Base-by-base conservation (phyloP, 2,888 invertebrate genomes). In the Cinara cedri region DNA sequence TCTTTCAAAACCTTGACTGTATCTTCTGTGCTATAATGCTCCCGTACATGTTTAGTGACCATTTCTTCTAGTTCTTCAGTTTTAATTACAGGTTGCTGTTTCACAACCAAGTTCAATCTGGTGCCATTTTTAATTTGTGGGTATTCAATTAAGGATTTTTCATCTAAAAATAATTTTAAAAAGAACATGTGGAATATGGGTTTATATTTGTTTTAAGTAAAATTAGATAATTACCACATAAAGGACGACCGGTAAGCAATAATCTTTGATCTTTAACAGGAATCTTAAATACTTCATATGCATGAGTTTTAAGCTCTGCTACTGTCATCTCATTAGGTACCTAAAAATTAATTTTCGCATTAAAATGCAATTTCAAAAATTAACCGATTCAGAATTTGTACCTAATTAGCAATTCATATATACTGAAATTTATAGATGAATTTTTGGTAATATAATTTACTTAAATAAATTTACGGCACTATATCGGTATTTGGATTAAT, bases 41-140 rank as follows among this genome's bases (percentile, higher is more conserved):
- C 34, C 60, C 51, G 60, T 51, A 78, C 42, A n/a, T 70, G 70
- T 24, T 60, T 78, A 42, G 70, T 62, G 21, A 78, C 51, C 60
- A 51, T 51, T 70, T 78, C 70, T 62, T 78, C 78, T 62, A 78
- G 51, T 21, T 70, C 70, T 11, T 60, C 60, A 24, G 78, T 51
- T 60, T 78, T 78, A 68, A 70, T 60, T 42, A 42, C 1, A 82
- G 42, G 49, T 82, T 81, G 90, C 10, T 91, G 92, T 84, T 91
- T 91, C 6, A 92, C 89, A 42, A 93, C 87, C 81, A 93, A 86
- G 84, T 91, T 91, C 63, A 94, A 84, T 85, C 91, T 93, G 19
- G 91, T 89, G 1, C 93, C 93, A 82, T 93, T 92, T 85, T 91
- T 91, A 51, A 93, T 91, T 82, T 89, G 88, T 82, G 89, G 89